Conservation (phyloP, 2,888 invertebrate species). For the Tenthredo mesomela region DNA sequence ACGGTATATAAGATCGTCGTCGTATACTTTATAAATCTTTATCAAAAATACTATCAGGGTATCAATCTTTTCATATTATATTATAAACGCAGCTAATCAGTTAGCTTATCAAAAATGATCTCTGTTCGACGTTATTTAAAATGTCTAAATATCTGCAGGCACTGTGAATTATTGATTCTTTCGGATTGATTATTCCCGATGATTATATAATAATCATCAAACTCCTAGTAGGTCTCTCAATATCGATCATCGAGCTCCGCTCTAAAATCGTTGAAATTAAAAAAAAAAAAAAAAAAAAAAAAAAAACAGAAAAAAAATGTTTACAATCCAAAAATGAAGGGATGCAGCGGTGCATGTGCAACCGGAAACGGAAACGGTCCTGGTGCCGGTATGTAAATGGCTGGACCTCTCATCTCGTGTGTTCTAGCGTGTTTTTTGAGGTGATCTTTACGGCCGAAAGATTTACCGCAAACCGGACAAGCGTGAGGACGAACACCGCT, state of each 20-base stretch:
- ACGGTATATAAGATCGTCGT: background rate
- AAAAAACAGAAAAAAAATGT: background rate
- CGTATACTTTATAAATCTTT: slow-evolving; percentile 14
- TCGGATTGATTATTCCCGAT: background rate
- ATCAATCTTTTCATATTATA: background rate
- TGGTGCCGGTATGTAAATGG: slow-evolving; percentile 59
- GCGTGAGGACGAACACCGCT: slow-evolving; percentile 92
- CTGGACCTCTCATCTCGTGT: slow-evolving; percentile 79
- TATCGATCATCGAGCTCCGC: background rate
- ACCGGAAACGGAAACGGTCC: slow-evolving; percentile 60
- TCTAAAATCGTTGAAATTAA: background rate
- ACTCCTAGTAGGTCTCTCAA: background rate
- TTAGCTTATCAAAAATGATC: background rate
- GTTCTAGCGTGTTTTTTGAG: slow-evolving; percentile 96
- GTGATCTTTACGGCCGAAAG: slow-evolving; percentile 96
- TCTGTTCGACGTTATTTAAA: background rate
- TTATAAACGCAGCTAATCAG: background rate
- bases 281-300: background rate
- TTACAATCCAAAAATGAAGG: slow-evolving; percentile 29
- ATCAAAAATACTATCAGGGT: slow-evolving; percentile 31
- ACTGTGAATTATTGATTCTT: background rate
- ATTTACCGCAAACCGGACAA: slow-evolving; percentile 93
- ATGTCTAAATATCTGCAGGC: background rate
- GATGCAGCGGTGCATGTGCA: slow-evolving; percentile 26
- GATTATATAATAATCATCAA: background rate